A percentile compares a stretch with the other conserved stretches of the same genome.
Conservation (phyloP, 2,888 invertebrate genomes). For the Torymus texanus region DNA sequence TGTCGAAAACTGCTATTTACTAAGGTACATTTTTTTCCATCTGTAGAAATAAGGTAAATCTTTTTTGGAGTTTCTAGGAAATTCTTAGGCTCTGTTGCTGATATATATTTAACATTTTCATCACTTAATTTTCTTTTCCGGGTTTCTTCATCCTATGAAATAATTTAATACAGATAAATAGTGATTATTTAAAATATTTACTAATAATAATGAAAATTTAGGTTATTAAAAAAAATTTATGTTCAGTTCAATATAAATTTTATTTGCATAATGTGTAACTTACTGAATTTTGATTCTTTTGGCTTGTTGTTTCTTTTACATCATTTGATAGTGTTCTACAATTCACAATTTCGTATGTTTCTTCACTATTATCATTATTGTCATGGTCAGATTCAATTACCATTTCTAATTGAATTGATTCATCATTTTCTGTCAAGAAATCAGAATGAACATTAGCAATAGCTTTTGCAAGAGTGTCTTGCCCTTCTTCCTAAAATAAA, state of each 20-base stretch:
- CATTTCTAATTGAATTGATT: constrained; percentile 68
- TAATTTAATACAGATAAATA: not conserved
- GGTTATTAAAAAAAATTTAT: constrained; percentile 11
- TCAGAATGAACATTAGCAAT: constrained; percentile 71
- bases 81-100: constrained; percentile 25
- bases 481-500: constrained; percentile 57
- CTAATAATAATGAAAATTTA: not conserved
- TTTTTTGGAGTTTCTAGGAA: constrained; percentile 33
- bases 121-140: not conserved
- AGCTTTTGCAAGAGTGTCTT: constrained; percentile 68
- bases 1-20: constrained; percentile 48
- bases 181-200: not conserved
- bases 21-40: constrained; percentile 49
- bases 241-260: constrained; percentile 1
- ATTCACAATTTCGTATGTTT: constrained; percentile 37
- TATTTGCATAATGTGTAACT: not conserved
- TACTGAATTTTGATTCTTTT: constrained; percentile 21
- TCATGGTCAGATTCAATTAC: constrained; percentile 63
- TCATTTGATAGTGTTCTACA: constrained; percentile 36
- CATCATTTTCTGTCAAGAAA: constrained; percentile 64
- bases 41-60: constrained; percentile 32
- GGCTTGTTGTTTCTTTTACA: constrained; percentile 13
- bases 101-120: not conserved
- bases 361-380: constrained; percentile 39
- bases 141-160: constrained; percentile 10